Conservation (phyloP, 2,113 vertebrate species). For the Phyllostomus hastatus region DNA sequence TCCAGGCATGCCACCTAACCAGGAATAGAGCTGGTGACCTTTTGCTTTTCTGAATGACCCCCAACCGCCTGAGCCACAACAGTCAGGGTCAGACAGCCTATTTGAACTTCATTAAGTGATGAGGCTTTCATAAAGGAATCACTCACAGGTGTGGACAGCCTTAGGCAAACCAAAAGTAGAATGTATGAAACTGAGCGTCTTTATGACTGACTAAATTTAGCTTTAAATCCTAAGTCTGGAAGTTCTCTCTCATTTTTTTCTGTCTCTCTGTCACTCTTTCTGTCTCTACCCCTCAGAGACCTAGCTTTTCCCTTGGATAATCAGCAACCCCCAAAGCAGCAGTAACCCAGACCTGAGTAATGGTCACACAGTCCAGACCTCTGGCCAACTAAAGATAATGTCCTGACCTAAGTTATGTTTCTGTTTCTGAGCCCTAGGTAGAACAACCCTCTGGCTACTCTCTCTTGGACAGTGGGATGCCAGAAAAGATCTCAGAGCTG, state of each 20-base stretch:
- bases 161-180: neutral
- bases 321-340: neutral
- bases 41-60: too few species aligned
- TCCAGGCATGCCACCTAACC: too few species aligned
- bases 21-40: too few species aligned
- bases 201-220: neutral
- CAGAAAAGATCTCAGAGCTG: neutral
- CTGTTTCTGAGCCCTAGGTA: too few species aligned
- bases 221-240: neutral
- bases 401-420: neutral
- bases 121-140: neutral
- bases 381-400: neutral
- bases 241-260: neutral
- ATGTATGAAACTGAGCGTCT: neutral
- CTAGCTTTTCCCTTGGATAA: neutral
- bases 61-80: too few species aligned
- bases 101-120: neutral
- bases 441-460: too few species aligned
- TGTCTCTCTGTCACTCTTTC: neutral
- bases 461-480: too few species aligned
- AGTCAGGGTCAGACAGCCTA: neutral
- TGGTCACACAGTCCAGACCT: neutral
- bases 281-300: neutral
- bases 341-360: neutral
- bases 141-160: neutral